Base-by-base conservation (phyloP, 1,140 invertebrate genomes). In the Pomacea maculata region DNA sequence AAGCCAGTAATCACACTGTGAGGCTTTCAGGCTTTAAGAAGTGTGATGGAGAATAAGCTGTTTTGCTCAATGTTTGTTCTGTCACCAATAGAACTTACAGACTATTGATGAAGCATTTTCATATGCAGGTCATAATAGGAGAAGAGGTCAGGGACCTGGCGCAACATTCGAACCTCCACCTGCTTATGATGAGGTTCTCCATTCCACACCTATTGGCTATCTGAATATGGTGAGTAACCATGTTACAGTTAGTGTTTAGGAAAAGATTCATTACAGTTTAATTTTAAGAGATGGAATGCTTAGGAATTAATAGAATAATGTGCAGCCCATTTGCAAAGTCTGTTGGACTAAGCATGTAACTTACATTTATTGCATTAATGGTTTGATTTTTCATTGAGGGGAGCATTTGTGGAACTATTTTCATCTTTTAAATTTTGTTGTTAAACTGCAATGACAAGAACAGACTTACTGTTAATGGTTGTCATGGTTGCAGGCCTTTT, bases 161-260 rank as follows among this genome's bases (percentile, higher is more conserved):
- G 1, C 19, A 11, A 54, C 29, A 17, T 75, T 78, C 25, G 85
- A 86, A 70, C 52, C 45, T 17, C 85, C 85, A 19, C 85, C 85
- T 14, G 78, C 82, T 9, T 86, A 86, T 61, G 84, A 86, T 29
- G 85, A 86, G 57, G 85, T 84, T 17, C 81, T 86, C 21, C 73
- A 78, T 25, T 81, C 78, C 25, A 84, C 85, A 67, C 83, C 85
- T 2, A 83, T 83, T 68, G 84, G 84, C 52, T 83, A 86, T 55
- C 77, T 78, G 10, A 86, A 86, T 74, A 75, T 86, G 75, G 85
- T 86, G 67, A 83, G 83, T 78, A 34, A 70, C 21, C 1, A 25
- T 34, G 34, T 45, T 45, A 45, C 25, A 45, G 34, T 45, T 45
- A 45, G 34, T 45, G 34, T 45, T 45, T 45, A 45, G 34, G 34